These are phyloP conservation scores for Leucophenga maculata DNA, from an alignment of 2,888 invertebrate species.

Conservation along the genomic window DNA sequence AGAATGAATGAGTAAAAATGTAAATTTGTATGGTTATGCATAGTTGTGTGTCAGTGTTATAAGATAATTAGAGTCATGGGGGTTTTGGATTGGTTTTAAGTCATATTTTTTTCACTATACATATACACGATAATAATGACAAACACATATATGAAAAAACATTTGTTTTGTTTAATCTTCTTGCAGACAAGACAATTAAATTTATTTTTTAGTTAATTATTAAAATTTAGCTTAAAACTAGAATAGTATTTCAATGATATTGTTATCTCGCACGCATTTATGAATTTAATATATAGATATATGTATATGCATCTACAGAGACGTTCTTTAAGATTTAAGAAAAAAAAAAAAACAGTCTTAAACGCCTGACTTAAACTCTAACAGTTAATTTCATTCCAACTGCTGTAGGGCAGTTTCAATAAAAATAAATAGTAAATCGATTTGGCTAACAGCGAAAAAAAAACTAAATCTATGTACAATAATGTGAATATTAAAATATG, in stretches of 20 bases:
- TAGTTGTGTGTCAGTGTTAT: no score
- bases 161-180: conserved; percentile 58
- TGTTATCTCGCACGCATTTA: no score
- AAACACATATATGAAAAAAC: conserved; percentile 60
- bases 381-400: background rate
- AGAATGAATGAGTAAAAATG: no score
- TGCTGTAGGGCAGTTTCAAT: background rate
- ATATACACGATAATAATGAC: conserved; percentile 48
- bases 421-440: background rate
- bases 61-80: no score
- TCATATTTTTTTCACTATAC: conserved; percentile 5
- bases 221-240: no score
- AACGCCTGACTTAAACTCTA: background rate
- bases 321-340: background rate
- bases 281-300: no score
- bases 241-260: no score
- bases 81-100: no score
- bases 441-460: conserved; percentile 5
- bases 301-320: no score
- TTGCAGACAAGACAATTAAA: conserved; percentile 59
- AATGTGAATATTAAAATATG: background rate
- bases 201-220: conserved; percentile 39
- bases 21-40: no score
- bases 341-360: conserved; percentile 7
- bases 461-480: background rate